Evolutionary conservation across 2,797 vertebrate species (phyloP), one percentile per base, ranked within the genome.

Genomic region (Halcyon smyrnensis): DNA sequence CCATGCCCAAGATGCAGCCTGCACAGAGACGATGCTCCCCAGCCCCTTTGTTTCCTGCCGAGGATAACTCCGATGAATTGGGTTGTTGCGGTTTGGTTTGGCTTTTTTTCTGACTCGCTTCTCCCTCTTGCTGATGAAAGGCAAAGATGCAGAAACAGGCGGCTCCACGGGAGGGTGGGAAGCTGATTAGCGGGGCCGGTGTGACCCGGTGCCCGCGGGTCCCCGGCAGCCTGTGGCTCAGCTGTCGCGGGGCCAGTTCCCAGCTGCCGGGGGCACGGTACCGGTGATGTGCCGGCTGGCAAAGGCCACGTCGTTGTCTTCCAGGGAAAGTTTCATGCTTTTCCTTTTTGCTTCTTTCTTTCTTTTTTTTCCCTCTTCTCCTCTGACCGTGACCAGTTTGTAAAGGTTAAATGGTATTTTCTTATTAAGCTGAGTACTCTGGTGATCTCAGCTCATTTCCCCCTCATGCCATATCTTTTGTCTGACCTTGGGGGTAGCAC

Each of bases 281-380:
- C 6, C 7, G 21, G 71, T 5, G 46, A 53, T 30, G 32, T 7
- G 51, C 73, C 0, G 11, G 43, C 67, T 76, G 79, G 32, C 1
- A 8, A 39, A 11, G 54, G 69, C n/a, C 69, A 9, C 5, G 1
- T 8, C 2, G 0, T 21, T 1, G 0, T 15, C 56, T 24, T 32
- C 77, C 16, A 16, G 20, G 21, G 56, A 15, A 50, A 91, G 39
- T 59, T 78, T 59, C 24, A 6, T 11, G 18, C 57, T 53, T 48
- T 32, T 48, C 4, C 6, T 0, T 21, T 23, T 32, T 12, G 24
- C 14, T 27, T 48, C 12, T 11, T 59, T 36, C 32, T n/a, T 54
- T 4, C 7, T 15, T 32, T 32, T 28, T 27, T 43, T 16, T 24
- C 12, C 2, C 3, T 50, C 16, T 24, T 15, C 2, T 4, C 4